A percentile compares a stretch with the other conserved stretches of the same genome.
Conservation (phyloP, 2,888 invertebrate genomes). For the Nemotelus pantherinus region DNA sequence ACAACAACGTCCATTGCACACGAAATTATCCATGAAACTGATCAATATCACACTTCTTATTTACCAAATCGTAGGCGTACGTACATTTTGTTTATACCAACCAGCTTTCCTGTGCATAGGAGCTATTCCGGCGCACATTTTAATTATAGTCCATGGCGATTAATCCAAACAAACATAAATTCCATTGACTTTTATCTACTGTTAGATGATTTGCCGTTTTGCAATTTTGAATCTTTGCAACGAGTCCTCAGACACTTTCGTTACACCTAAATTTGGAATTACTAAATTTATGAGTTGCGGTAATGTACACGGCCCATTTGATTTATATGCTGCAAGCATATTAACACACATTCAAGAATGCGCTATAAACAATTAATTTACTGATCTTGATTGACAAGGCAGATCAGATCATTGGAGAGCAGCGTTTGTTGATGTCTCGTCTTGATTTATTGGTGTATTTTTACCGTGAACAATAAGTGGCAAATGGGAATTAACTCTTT, state of each 20-base stretch:
- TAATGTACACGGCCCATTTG: slow-evolving; percentile 1
- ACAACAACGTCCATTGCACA: neutral
- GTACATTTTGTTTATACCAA: slow-evolving; percentile 18
- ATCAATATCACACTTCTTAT: neutral
- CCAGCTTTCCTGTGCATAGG: neutral
- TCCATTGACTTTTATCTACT: slow-evolving; percentile 31
- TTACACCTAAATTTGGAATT: slow-evolving; percentile 18
- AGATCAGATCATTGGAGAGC: neutral
- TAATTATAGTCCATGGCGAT: slow-evolving; percentile 16
- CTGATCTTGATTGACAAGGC: slow-evolving; percentile 22
- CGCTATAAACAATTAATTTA: neutral
- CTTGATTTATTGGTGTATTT: no score
- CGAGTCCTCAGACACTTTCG: neutral
- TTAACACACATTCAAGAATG: slow-evolving; percentile 5
- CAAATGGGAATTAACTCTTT: no score
- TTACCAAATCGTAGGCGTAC: neutral
- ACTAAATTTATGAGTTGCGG: slow-evolving; percentile 3
- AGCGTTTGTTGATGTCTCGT: no score
- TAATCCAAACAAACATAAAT: slow-evolving; percentile 27
- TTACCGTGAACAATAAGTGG: no score
- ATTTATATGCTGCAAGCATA: slow-evolving; percentile 11
- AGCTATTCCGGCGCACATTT: neutral
- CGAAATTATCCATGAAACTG: slow-evolving; percentile 17
- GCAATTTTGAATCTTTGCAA: neutral
- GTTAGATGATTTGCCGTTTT: neutral